Percentiles rank a stretch among this genome's conserved stretches.
These are phyloP conservation scores for Pseudorhiza aurosa DNA, from an alignment of 30 jellyfish, hydroid and myxozoan species.

Conservation along the genomic window DNA sequence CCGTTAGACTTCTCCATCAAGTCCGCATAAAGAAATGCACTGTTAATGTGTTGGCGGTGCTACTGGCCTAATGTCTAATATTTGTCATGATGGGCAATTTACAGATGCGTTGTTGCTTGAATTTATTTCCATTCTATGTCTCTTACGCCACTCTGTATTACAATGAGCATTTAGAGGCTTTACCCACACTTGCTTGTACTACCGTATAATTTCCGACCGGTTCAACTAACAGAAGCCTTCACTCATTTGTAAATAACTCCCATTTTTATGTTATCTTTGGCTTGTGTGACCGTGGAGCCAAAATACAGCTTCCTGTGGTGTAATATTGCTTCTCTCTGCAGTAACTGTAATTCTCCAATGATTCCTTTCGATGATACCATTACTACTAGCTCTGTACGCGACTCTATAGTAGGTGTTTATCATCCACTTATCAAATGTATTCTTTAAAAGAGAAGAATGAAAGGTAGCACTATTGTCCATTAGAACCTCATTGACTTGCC, in stretches of 20 bases:
- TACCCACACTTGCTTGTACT: slow-evolving; percentile 29
- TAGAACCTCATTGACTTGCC: too few relatives aligned
- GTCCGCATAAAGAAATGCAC: too few relatives aligned
- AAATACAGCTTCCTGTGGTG: too few relatives aligned
- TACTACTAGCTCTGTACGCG: neutral
- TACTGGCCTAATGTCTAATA: slow-evolving; percentile 11
- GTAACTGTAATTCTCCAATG: neutral
- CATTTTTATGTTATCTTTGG: slow-evolving; percentile 13
- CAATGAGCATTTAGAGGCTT: slow-evolving; percentile 21
- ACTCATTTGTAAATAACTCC: slow-evolving; percentile 13
- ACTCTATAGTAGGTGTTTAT: neutral
- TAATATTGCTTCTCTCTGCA: neutral
- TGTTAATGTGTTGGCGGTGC: slow-evolving; percentile 4
- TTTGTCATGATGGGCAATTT: slow-evolving; percentile 23
- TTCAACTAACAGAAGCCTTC: slow-evolving; percentile 11
- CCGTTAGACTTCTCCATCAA: neutral
- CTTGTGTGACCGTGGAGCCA: slow-evolving; percentile 26
- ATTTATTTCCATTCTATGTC: neutral
- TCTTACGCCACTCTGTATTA: slow-evolving; percentile 6
- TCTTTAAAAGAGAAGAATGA: too few relatives aligned
- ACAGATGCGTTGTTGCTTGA: slow-evolving; percentile 4
- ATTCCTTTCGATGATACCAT: neutral
- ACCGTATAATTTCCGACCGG: slow-evolving; percentile 8
- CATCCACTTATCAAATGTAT: neutral
- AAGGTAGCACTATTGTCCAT: too few relatives aligned